Conservation (phyloP, 1,140 invertebrate genomes). For the Papilio aristodemus region DNA sequence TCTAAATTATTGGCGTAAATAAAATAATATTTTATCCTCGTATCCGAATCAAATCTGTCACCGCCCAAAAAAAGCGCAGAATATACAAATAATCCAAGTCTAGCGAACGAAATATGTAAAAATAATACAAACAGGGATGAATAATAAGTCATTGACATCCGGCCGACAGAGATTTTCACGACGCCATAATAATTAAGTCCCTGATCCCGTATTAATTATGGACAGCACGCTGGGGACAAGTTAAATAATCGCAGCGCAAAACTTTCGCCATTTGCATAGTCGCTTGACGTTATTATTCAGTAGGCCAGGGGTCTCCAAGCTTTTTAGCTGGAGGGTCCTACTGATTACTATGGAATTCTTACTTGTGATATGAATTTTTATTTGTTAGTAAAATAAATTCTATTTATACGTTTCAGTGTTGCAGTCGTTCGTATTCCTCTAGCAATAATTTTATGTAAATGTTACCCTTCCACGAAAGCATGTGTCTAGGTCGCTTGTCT, state of each 20-base stretch:
- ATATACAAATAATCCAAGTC: neutral
- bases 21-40: too few relatives aligned
- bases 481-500: constrained; percentile 4
- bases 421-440: too few relatives aligned
- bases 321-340: constrained; percentile 1
- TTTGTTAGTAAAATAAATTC: too few relatives aligned
- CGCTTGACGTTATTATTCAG: constrained; percentile 41
- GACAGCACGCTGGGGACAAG: constrained; percentile 40
- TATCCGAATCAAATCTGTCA: too few relatives aligned
- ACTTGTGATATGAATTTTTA: too few relatives aligned
- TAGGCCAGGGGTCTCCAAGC: constrained; percentile 29
- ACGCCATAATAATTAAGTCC: constrained; percentile 33
- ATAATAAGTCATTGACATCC: neutral
- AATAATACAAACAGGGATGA: neutral
- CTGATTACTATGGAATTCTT: neutral
- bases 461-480: neutral
- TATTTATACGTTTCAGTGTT: too few relatives aligned
- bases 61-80: neutral
- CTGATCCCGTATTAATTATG: constrained; percentile 44
- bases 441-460: neutral
- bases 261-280: constrained; percentile 48
- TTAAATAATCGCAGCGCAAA: constrained; percentile 48
- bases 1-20: too few relatives aligned
- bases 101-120: neutral
- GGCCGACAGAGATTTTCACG: constrained; percentile 1